Evolutionary conservation across 1,140 invertebrate species (phyloP), one percentile per base, ranked within the genome.

Genomic region (Bombus breviceps): DNA sequence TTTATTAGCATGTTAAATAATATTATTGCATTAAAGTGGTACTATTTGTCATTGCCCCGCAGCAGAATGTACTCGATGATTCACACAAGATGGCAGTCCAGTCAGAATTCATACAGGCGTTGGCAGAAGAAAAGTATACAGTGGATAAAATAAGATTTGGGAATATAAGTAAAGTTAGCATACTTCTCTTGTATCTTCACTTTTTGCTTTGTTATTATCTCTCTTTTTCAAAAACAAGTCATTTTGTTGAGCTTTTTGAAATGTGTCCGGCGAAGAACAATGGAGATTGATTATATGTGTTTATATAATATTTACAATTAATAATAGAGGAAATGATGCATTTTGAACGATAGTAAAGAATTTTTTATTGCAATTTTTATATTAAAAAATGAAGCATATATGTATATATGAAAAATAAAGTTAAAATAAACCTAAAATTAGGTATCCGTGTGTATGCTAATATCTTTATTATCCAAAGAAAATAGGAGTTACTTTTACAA

Each of bases 181-280:
- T 89, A 64, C 78, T 90, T 41, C 81, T 89, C 34, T 74, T 90
- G 43, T 90, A 90, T 75, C 82, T 90, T 13, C 89, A 90, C 59
- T 89, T 90, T 84, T 69, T 90, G 18, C 73, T 89, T 25, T 89
- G 86, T 39, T 90, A 89, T 62, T 89, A 86, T 66, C 69, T 90
- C 1, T 86, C 89, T 34, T 89, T 88, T 43, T 77, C 78, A 18
- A 89, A 83, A 71, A 90, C 71, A 32, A 71, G 86, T 43, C 72
- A 74, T 53, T 88, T 83, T 71, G 22, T 34, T 10, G 86, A 90
- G 72, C 18, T 90, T 53, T 90, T 90, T 43, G 85, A 72, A 73
- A 74, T 32, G 22, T 89, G 89, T 47, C 22, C 53, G 1, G 3
- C 28, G 15, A 41, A 39, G 32, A 22, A 34, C 32, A 32, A 41